A percentile compares a stretch with the other conserved stretches of the same genome.
phyloP scores from a whole-genome alignment of 2,888 invertebrate genomes.

The Charanyca ferruginea region DNA sequence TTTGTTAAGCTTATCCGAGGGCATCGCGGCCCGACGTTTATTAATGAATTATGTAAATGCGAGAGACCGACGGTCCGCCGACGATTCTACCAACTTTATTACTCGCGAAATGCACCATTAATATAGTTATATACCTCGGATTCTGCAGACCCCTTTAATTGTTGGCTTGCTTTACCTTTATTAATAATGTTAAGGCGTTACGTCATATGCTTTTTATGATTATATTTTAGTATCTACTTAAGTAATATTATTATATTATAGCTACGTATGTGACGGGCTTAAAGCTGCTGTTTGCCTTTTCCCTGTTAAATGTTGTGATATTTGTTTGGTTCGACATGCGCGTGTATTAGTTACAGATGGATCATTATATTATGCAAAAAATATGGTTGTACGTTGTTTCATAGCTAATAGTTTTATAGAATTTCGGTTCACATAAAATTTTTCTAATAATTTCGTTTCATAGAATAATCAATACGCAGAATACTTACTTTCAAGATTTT shows the following conservation, averaged over 20 bases:
- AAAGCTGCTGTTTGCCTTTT: not conserved
- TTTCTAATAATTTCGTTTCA: too few relatives aligned
- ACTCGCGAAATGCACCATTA: slow-evolving; percentile 80
- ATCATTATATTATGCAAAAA: slow-evolving; percentile 16
- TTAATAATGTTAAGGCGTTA: slow-evolving; percentile 42
- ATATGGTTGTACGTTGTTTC: too few relatives aligned
- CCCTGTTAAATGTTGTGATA: slow-evolving; percentile 17
- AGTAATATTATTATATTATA: too few relatives aligned
- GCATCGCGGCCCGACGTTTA: slow-evolving; percentile 84
- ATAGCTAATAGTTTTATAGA: too few relatives aligned
- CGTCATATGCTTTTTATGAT: slow-evolving; percentile 40
- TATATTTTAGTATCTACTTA: slow-evolving; percentile 34
- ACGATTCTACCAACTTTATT: slow-evolving; percentile 78
- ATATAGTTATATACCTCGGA: slow-evolving; percentile 67
- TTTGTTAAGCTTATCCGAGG: slow-evolving; percentile 85
- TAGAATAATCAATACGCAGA: too few relatives aligned
- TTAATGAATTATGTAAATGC: slow-evolving; percentile 89
- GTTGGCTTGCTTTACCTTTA: slow-evolving; percentile 50
- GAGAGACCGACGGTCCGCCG: slow-evolving; percentile 73
- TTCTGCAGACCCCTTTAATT: slow-evolving; percentile 58
- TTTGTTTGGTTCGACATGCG: slow-evolving; percentile 13
- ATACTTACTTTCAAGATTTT: too few relatives aligned
- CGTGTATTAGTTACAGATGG: slow-evolving; percentile 22
- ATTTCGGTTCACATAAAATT: too few relatives aligned
- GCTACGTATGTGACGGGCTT: too few relatives aligned